Evolutionary conservation across 30 jellyfish, hydroid and myxozoan species (phyloP).

Genomic region (Pseudorhiza aurosa): DNA sequence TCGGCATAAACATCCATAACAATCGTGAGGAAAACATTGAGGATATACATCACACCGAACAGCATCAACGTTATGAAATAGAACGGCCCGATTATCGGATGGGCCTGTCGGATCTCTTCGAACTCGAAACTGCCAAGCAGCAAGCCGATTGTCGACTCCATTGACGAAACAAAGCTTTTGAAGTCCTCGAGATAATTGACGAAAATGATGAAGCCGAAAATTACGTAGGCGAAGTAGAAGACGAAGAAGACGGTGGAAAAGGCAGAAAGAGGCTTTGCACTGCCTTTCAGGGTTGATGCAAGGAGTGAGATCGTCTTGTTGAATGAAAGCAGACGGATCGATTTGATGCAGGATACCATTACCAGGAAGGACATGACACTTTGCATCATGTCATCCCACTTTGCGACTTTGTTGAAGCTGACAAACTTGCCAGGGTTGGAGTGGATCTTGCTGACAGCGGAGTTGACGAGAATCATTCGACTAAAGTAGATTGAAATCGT

Average conservation of each 20-base stretch:
- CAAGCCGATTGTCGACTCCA: conserved; percentile 87
- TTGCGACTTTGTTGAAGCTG: conserved; percentile 97
- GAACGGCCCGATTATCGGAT: conserved; percentile 87
- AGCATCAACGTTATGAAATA: conserved; percentile 85
- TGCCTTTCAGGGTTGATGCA: conserved; percentile 89
- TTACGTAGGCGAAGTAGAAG: conserved; percentile 85
- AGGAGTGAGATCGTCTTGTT: conserved; percentile 91
- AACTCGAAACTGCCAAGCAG: conserved; percentile 92
- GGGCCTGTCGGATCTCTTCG: conserved; percentile 72
- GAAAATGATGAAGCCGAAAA: conserved; percentile 83
- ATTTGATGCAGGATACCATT: conserved; percentile 87
- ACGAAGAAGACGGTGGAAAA: conserved; percentile 83
- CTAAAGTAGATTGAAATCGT: conserved; percentile 86
- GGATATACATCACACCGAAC: conserved; percentile 95
- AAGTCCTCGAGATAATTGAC: conserved; percentile 84
- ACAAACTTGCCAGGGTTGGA: conserved; percentile 84
- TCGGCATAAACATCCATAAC: conserved; percentile 95
- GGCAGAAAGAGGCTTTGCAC: conserved; percentile 94
- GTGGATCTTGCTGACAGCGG: conserved; percentile 86
- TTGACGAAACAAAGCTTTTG: conserved; percentile 71
- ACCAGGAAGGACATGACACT: conserved; percentile 80
- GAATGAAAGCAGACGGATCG: conserved; percentile 88
- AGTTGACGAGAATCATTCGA: conserved; percentile 84
- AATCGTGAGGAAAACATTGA: conserved; percentile 94
- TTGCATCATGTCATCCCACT: conserved; percentile 91